Conservation (phyloP, 2,888 invertebrate genomes). For the Schizaphis graminum region DNA sequence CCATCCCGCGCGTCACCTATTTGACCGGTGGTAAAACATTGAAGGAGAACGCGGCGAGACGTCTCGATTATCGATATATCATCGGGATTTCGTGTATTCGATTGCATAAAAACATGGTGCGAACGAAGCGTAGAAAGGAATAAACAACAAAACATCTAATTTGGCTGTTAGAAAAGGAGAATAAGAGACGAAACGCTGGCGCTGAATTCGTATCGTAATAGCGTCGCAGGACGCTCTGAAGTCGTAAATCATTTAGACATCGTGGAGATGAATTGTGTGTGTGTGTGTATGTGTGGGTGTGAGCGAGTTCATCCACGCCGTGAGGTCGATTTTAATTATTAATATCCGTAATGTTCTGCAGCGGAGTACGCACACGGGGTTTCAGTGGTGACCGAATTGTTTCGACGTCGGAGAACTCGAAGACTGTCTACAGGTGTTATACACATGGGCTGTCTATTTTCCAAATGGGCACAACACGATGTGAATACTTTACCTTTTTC, state of each 20-base stretch:
- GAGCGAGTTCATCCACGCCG: not conserved
- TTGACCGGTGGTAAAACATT: not conserved
- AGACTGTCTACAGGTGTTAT: not conserved
- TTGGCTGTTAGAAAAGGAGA: not conserved
- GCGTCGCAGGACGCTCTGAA: not conserved
- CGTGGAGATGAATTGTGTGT: not conserved
- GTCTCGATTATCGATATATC: conserved; percentile 5
- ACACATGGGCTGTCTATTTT: not conserved
- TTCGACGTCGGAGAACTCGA: not conserved
- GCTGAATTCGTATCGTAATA: conserved; percentile 8
- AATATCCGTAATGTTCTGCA: not conserved
- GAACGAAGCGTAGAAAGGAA: not conserved
- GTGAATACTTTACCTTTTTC: not conserved
- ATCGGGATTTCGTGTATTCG: not conserved
- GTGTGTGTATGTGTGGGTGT: not conserved
- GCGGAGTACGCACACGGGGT: not conserved
- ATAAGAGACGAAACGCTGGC: not conserved
- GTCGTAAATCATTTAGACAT: conserved; percentile 49
- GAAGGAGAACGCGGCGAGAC: not conserved
- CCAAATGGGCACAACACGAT: not conserved
- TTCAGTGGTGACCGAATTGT: not conserved
- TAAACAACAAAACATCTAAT: not conserved
- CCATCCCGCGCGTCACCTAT: not conserved
- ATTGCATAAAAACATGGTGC: not conserved
- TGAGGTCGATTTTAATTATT: not conserved